These are phyloP conservation scores for Xyrichtys novacula DNA, from an alignment of 2,797 vertebrate species.

Conservation along the genomic window DNA sequence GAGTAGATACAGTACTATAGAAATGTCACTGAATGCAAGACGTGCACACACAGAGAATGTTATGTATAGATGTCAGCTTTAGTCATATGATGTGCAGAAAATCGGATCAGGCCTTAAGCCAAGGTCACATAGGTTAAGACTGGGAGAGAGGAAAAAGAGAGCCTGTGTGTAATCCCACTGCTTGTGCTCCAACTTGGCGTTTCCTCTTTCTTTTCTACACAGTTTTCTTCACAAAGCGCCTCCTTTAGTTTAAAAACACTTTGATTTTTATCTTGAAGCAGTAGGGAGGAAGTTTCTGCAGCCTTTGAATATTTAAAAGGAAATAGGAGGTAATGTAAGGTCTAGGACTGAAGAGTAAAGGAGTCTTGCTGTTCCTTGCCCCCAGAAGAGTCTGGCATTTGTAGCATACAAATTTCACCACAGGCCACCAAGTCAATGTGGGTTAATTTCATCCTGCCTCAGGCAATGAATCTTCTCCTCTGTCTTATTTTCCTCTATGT, in stretches of 20 bases:
- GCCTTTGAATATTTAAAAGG: conserved; percentile 12
- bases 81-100: conserved; percentile 41
- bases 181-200: background rate
- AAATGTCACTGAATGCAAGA: background rate
- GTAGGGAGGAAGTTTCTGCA: background rate
- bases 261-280: conserved; percentile 11
- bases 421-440: conserved; percentile 17
- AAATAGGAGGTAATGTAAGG: conserved; percentile 26
- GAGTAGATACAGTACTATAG: background rate
- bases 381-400: conserved; percentile 39
- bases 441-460: conserved; percentile 41
- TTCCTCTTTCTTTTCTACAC: background rate
- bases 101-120: conserved; percentile 42
- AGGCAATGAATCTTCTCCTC: conserved; percentile 14
- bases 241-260: background rate
- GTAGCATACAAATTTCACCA: conserved; percentile 31
- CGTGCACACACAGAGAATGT: background rate
- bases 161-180: conserved; percentile 21
- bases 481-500: conserved; percentile 2
- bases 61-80: conserved; percentile 35
- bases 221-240: background rate
- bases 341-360: conserved; percentile 4
- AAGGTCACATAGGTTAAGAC: conserved; percentile 52
- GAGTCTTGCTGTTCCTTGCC: conserved; percentile 26
- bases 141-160: conserved; percentile 25